Base-by-base conservation (phyloP, 2,888 invertebrate species). In the Pharmacophagus antenor region DNA sequence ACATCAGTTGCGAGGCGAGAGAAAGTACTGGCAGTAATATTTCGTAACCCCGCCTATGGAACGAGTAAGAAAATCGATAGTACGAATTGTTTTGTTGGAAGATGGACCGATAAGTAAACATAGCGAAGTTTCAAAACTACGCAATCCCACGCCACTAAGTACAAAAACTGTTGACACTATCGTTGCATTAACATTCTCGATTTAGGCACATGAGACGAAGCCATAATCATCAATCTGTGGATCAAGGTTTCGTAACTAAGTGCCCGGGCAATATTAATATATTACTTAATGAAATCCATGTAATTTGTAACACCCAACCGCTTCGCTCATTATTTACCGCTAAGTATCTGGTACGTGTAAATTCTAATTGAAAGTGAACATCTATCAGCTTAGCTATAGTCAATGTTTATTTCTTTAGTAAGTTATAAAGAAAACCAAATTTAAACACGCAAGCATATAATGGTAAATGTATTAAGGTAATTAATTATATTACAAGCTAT, bases 1-100 rank as follows among this genome's bases (percentile, higher is more conserved):
- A 62, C 79, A 85, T 83, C 79, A 80, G 79, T 80, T 79, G 77
- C 79, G 79, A 82, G 80, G 77, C 75, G 76, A 85, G 84, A 84
- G 85, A 87, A 87, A 87, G 85, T 84, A 82, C 70, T 61, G 69
- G 68, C 71, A 76, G 68, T 73, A 76, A 71, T 71, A 83, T 88
- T 84, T 87, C 84, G 82, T 86, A 86, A 88, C 73, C 65, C 67
- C 67, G 70, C 74, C 74, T 80, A 79, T 76, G 76, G 77, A 81
- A 80, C 77, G 78, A 69, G 69, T 72, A 82, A 81, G 76, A 81
- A 81, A 81, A 80, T 75, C 62, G 52, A 61, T 53, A 57, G 62
- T 52, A 62, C 55, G 47, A 62, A 57, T 60, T 61, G 55, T 67
- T 65, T 63, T 63, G 59, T 61, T 58, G 47, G 60, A 62, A 56